Evolutionary conservation across 2,888 invertebrate genomes (phyloP), one percentile per base, ranked within the genome.

Genomic region (Drosophila pseudotalamancana): DNA sequence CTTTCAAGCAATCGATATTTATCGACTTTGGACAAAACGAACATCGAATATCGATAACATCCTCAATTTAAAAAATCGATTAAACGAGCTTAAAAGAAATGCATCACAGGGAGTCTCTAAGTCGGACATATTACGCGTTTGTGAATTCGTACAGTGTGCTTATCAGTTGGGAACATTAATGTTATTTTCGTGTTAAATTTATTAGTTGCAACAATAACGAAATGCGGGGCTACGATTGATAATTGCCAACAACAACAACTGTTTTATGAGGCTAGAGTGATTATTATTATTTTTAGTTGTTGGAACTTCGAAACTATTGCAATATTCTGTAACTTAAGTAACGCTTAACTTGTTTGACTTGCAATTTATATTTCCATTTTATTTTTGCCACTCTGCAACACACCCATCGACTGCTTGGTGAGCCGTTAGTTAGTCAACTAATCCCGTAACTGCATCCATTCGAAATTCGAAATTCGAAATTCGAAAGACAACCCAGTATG

Each of bases 101-200:
- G n/a, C 8, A 9, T 4, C 21, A 23, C 14, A 46, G 32, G 32
- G 14, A 19, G 21, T 46, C 21, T 32, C 14, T 3, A 1, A 14
- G 46, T 21, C 46, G 46, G 11, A 4, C 32, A n/a, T 14, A 11
- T 1, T n/a, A 25, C 42, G 4, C 16, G n/a, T 23, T 11, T 2
- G 6, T 61, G 11, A 60, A 21, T 59, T 60, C 29, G 34, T 40
- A 29, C 40, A 21, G n/a, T 6, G 31, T 39, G 39, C 62, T 86
- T 83, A 83, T 83, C 82, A 68, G 62, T 16, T 37, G 12, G 21
- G 11, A 19, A 25, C 42, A 75, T 75, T 84, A 80, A 81, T 85
- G 77, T 70, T 80, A 42, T 83, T 86, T 86, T 67, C 76, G 73
- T 83, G 86, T 85, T 70, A 46, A 63, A 62, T 67, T 23, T 75